phyloP scores from a whole-genome alignment of 2,888 invertebrate genomes.

The Drosophila rellima region DNA sequence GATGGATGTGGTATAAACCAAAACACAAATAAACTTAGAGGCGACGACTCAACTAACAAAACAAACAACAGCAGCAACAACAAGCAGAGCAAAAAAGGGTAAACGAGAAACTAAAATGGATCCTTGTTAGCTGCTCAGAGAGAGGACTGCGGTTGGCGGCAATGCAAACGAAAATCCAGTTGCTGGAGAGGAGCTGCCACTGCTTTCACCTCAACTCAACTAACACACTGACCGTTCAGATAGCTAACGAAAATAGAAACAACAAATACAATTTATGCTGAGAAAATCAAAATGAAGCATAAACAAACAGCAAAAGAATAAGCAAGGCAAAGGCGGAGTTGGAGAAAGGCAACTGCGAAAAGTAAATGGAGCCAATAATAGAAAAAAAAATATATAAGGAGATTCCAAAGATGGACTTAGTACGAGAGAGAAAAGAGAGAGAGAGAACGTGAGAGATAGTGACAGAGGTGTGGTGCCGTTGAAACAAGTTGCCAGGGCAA shows the following conservation, averaged over 20 bases:
- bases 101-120: slow-evolving; percentile 58
- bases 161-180: slow-evolving; percentile 61
- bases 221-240: slow-evolving; percentile 45
- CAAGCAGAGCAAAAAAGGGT: slow-evolving; percentile 43
- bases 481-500: slow-evolving; percentile 46
- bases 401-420: slow-evolving; percentile 25
- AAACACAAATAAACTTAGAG: slow-evolving; percentile 77
- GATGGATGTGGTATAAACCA: slow-evolving; percentile 60
- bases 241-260: slow-evolving; percentile 79
- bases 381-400: slow-evolving; percentile 53
- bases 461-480: slow-evolving; percentile 17
- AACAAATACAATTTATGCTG: slow-evolving; percentile 80
- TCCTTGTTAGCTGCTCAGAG: slow-evolving; percentile 25
- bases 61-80: slow-evolving; percentile 56
- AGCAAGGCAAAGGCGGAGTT: slow-evolving; percentile 8
- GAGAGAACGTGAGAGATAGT: neutral
- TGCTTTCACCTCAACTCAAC: slow-evolving; percentile 1
- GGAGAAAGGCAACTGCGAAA: slow-evolving; percentile 50
- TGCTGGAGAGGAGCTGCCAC: slow-evolving; percentile 10
- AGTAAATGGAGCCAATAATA: slow-evolving; percentile 81
- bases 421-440: too few relatives aligned
- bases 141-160: slow-evolving; percentile 12
- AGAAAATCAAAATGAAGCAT: slow-evolving; percentile 80
- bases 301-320: slow-evolving; percentile 65
- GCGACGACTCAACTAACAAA: slow-evolving; percentile 81